These are phyloP conservation scores for Notodonta dromedarius DNA, from an alignment of 2,888 invertebrate species.

Conservation along the genomic window DNA sequence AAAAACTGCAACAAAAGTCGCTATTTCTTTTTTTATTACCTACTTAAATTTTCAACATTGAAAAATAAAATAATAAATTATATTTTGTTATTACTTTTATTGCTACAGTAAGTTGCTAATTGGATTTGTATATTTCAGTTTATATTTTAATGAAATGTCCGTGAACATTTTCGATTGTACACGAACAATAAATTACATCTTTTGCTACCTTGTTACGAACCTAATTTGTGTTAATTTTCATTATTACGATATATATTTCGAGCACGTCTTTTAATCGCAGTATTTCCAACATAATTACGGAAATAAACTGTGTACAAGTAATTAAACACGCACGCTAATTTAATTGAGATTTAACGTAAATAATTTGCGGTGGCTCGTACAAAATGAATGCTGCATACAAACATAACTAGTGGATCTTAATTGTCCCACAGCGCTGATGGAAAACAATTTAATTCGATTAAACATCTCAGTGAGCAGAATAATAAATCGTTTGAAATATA, in stretches of 20 bases:
- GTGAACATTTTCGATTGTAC: background rate
- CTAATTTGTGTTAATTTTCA: conserved; percentile 11
- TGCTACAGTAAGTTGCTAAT: background rate
- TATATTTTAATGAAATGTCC: conserved; percentile 1
- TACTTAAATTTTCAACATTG: background rate
- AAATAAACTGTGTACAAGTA: conserved; percentile 52
- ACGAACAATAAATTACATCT: conserved; percentile 1
- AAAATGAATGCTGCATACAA: conserved; percentile 40
- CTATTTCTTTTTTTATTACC: background rate
- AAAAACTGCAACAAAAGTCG: background rate
- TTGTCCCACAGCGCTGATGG: conserved; percentile 26
- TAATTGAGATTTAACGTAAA: conserved; percentile 56
- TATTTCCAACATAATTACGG: conserved; percentile 40
- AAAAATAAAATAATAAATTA: background rate
- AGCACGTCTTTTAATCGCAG: conserved; percentile 23
- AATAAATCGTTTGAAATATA: background rate
- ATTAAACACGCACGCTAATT: conserved; percentile 57
- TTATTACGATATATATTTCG: conserved; percentile 16
- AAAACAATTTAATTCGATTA: conserved; percentile 25
- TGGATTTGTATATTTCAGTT: conserved; percentile 1
- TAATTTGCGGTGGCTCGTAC: conserved; percentile 51
- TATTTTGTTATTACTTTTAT: background rate
- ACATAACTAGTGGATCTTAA: conserved; percentile 20
- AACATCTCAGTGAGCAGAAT: conserved; percentile 10
- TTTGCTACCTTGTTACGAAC: conserved; percentile 2